Percentiles rank a stretch among this genome's conserved stretches.
These are phyloP conservation scores for Pristiophorus japonicus DNA, from an alignment of 2,113 vertebrate species.

Conservation along the genomic window DNA sequence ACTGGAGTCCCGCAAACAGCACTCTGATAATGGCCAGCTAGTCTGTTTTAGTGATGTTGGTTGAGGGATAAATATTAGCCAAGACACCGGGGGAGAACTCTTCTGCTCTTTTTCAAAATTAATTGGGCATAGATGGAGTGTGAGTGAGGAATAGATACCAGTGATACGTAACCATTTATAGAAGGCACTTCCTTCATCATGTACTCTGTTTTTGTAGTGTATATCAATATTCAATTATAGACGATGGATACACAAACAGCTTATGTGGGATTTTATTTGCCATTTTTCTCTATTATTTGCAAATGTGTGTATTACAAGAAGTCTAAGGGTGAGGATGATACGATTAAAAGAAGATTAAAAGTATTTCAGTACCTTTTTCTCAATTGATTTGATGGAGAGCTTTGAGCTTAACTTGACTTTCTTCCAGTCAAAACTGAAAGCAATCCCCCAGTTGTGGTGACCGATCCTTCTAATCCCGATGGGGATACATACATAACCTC, in stretches of 20 bases:
- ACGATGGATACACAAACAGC: neutral
- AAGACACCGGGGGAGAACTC: neutral
- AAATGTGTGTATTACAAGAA: neutral
- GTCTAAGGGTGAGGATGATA: neutral
- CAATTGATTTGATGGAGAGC: neutral
- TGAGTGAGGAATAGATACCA: neutral
- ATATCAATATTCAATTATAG: neutral
- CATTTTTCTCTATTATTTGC: no score
- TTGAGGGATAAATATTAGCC: neutral
- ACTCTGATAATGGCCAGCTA: neutral
- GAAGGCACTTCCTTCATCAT: neutral
- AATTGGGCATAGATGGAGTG: neutral
- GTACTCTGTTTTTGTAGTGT: neutral
- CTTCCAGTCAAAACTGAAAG: neutral
- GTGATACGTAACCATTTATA: neutral
- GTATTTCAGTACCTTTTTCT: slow-evolving; percentile 14
- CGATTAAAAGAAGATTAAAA: neutral
- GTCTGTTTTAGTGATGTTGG: neutral
- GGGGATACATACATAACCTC: neutral
- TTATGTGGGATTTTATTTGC: neutral
- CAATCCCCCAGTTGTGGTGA: neutral
- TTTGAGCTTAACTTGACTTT: slow-evolving; percentile 1
- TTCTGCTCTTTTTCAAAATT: neutral
- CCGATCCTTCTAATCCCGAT: neutral
- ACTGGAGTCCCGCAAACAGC: neutral